Base-by-base conservation (phyloP, 2,888 invertebrate species). In the Sylvicola cinctus region DNA sequence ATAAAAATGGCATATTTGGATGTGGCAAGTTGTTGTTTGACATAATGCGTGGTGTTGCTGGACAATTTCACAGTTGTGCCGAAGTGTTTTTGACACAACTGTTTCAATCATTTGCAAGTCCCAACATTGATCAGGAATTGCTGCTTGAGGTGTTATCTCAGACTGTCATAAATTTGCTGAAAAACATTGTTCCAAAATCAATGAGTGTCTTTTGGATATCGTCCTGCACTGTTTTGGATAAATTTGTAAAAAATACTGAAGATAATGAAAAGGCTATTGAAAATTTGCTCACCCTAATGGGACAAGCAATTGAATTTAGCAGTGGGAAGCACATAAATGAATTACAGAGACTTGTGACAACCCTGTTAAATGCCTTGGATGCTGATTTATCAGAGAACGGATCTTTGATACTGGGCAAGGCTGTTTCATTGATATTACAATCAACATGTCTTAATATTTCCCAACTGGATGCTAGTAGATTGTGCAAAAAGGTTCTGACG, bases 1-100 rank as follows among this genome's bases (percentile, higher is more conserved):
- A 70, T 49, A 79, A 80, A 59, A 65, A 79, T 77, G 74, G 77
- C 39, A 60, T 74, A 12, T 55, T 65, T 34, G 93, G 93, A 4
- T 79, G 85, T 54, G 87, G 88, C 1, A 73, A 77, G 44, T 62
- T 95, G 15, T 62, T 95, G 36, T 93, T 85, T 60, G 87, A 93
- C 62, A 78, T 87, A 36, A 55, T 90, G 29, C 73, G 74, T 48
- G 91, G 91, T 20, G 74, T 85, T 0, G 63, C 71, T 38, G 75
- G 77, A 2, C 76, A 83, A 46, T 81, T 93, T 49, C 90, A 95
- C 51, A 87, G 79, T 41, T 76, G 77, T 45, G 70, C 80, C 2
- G 74, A 74, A 34, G 63, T 66, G 36, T 71, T 84, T 44, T 51
- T 90, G 3, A 66, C 68, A 25, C 52, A 79, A 31, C 60, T 80